Percentiles rank a stretch among this genome's conserved stretches.
phyloP scores from a whole-genome alignment of 2,888 invertebrate species.

The Phorcus lineatus region DNA sequence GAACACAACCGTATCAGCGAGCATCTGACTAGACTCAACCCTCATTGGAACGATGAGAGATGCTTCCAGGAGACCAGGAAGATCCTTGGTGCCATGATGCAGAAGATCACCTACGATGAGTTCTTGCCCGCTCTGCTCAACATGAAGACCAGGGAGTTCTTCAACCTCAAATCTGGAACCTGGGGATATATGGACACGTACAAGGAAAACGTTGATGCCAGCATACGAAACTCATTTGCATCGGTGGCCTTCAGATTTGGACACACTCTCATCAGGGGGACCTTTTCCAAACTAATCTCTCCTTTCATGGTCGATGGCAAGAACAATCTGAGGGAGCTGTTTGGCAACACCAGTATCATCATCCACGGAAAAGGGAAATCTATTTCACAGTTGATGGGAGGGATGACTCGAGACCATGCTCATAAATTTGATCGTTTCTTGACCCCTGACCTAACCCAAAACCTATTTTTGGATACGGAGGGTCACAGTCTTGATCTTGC shows the following conservation, averaged over 20 bases:
- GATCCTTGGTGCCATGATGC: constrained; percentile 85
- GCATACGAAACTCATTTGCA: constrained; percentile 92
- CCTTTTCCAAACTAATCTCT: constrained; percentile 19
- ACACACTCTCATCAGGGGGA: constrained; percentile 86
- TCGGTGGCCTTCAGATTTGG: constrained; percentile 96
- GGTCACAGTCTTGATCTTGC: constrained; percentile 83
- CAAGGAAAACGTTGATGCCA: constrained; percentile 86
- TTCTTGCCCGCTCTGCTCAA: constrained; percentile 88
- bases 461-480: constrained; percentile 80
- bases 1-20: constrained; percentile 88
- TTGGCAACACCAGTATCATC: constrained; percentile 18
- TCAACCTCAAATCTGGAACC: constrained; percentile 80
- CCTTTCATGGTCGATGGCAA: not conserved
- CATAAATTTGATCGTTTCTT: constrained; percentile 40
- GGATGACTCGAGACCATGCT: constrained; percentile 40
- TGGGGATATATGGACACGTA: constrained; percentile 89
- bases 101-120: constrained; percentile 75
- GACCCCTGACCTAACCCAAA: constrained; percentile 91
- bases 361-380: not conserved
- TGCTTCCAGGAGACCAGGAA: constrained; percentile 77
- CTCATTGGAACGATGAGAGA: constrained; percentile 86
- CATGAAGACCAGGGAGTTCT: not conserved
- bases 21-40: constrained; percentile 81
- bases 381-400: not conserved
- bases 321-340: not conserved